These are phyloP conservation scores for Stichodactyla helianthus DNA, from an alignment of 64 coral and sea anemone species.

Conservation along the genomic window DNA sequence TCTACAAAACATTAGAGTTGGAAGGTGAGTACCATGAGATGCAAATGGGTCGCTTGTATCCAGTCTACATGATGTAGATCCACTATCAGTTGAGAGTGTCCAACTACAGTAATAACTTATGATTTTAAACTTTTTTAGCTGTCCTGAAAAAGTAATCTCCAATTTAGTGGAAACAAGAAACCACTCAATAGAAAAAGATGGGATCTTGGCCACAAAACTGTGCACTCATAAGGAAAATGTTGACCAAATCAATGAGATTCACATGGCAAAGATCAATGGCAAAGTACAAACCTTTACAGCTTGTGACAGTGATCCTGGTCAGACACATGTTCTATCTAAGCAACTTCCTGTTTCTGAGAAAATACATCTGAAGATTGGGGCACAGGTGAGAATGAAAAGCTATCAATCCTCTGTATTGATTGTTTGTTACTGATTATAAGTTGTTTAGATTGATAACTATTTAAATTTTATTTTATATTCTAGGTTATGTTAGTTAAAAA, in stretches of 20 bases:
- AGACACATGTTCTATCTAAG: slow-evolving; percentile 46
- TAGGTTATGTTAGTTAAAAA: slow-evolving; percentile 96
- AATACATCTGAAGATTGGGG: slow-evolving; percentile 82
- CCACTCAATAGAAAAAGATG: slow-evolving; percentile 62
- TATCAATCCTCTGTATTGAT: too few relatives aligned
- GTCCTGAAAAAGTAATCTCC: slow-evolving; percentile 61
- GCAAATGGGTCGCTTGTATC: too few relatives aligned
- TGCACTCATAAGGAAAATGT: slow-evolving; percentile 98
- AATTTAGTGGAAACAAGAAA: slow-evolving; percentile 64
- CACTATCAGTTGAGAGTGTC: too few relatives aligned
- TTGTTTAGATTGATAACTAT: too few relatives aligned
- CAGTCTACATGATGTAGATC: too few relatives aligned
- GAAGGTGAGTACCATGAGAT: slow-evolving; percentile 48
- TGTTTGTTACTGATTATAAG: too few relatives aligned
- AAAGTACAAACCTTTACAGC: slow-evolving; percentile 56
- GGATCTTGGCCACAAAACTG: slow-evolving; percentile 83
- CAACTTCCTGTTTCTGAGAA: slow-evolving; percentile 69
- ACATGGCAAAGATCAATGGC: slow-evolving; percentile 52
- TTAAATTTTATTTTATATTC: neutral
- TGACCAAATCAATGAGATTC: slow-evolving; percentile 90
- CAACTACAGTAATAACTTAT: neutral
- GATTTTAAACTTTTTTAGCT: slow-evolving; percentile 34
- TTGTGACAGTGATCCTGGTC: slow-evolving; percentile 69
- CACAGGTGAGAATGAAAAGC: slow-evolving; percentile 55
- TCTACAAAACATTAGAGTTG: slow-evolving; percentile 88